Percentiles rank a stretch among this genome's conserved stretches.
Conservation (phyloP, 2,888 invertebrate genomes). For the Lamproptera curius region DNA sequence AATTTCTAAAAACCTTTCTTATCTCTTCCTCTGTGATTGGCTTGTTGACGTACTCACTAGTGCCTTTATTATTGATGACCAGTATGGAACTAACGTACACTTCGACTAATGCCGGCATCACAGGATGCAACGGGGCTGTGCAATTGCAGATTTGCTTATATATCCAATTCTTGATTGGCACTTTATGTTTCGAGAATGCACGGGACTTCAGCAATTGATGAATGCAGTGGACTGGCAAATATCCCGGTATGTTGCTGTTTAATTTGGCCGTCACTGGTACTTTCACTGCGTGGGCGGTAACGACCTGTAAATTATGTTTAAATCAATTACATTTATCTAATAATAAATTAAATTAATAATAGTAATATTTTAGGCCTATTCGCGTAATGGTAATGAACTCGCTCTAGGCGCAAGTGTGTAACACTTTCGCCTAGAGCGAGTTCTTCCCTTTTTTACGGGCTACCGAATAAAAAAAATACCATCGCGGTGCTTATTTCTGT, state of each 20-base stretch:
- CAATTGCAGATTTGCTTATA: slow-evolving; percentile 94
- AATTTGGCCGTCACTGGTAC: slow-evolving; percentile 95
- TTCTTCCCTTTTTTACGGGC: no score
- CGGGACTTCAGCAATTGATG: slow-evolving; percentile 95
- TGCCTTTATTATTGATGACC: slow-evolving; percentile 80
- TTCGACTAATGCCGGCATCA: slow-evolving; percentile 94
- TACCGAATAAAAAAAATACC: no score
- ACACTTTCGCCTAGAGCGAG: no score
- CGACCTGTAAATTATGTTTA: slow-evolving; percentile 80
- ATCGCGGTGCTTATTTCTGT: no score
- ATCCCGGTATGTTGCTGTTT: slow-evolving; percentile 93
- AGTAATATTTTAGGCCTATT: no score
- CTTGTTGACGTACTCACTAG: slow-evolving; percentile 90
- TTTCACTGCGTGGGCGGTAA: slow-evolving; percentile 96
- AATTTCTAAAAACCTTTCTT: slow-evolving; percentile 87
- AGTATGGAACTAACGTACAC: slow-evolving; percentile 96
- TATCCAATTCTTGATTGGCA: slow-evolving; percentile 98
- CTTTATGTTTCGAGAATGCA: slow-evolving; percentile 97
- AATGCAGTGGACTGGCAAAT: slow-evolving; percentile 97
- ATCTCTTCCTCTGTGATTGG: slow-evolving; percentile 95
- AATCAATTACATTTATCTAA: no score
- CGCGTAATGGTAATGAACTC: no score
- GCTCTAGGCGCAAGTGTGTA: no score
- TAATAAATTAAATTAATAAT: no score
- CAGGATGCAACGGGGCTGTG: slow-evolving; percentile 94